Evolutionary conservation across 2,797 vertebrate genomes (phyloP).

Genomic region (Gymnocypris eckloni): DNA sequence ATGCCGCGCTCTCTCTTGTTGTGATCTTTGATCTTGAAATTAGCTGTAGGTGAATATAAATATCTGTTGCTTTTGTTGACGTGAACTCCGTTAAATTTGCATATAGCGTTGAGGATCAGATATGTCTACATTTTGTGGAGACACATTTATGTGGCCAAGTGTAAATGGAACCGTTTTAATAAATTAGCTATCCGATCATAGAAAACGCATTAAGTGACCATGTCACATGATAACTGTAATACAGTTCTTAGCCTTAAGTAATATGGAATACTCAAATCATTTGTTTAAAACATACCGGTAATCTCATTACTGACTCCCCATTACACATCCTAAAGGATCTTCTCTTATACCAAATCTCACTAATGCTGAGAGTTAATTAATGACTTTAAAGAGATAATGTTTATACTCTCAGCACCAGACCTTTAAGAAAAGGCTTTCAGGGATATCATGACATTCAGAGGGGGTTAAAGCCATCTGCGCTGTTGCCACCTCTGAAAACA

Average conservation of each 20-base stretch:
- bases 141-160: not conserved
- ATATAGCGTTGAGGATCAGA: not conserved
- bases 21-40: too few species aligned
- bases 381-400: conserved; percentile 10
- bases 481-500: conserved; percentile 54
- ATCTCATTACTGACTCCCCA: not conserved
- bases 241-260: not conserved
- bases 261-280: not conserved
- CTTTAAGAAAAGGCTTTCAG: conserved; percentile 52
- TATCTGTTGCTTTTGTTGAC: too few species aligned
- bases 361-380: conserved; percentile 3
- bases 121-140: not conserved
- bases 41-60: too few species aligned
- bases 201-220: not conserved
- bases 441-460: conserved; percentile 58
- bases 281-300: not conserved
- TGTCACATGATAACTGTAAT: not conserved
- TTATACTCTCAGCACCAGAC: conserved; percentile 32
- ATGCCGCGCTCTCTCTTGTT: too few species aligned
- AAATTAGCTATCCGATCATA: not conserved
- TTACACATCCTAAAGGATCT: not conserved
- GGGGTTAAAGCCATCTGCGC: conserved; percentile 51
- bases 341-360: conserved; percentile 4
- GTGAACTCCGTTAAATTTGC: not conserved
- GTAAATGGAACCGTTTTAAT: not conserved